Base-by-base conservation (phyloP, 1,140 invertebrate species). In the Dermatophagoides farinae region DNA sequence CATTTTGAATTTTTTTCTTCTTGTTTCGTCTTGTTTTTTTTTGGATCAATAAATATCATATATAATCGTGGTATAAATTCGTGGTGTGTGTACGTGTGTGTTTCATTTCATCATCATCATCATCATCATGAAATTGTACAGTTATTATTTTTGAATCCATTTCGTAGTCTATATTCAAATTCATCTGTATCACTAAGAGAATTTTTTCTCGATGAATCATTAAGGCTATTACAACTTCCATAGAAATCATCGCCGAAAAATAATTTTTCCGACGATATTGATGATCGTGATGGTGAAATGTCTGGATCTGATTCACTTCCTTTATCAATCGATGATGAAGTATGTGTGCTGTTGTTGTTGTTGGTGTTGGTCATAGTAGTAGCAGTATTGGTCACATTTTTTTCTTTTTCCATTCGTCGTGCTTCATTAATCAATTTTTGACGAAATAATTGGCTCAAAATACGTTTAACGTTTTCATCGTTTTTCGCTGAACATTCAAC, bases 401-500 rank as follows among this genome's bases (percentile, higher is more conserved):
- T 23, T 47, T 23, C 46, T 41, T 44, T 39, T 23, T 55, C 53
- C 53, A 55, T n/a, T 25, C 25, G 38, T 44, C n/a, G 12, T 18
- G 18, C 18, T 25, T 55, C 53, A 14, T 25, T 39, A 11, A 20
- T 12, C 12, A 55, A 16, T 44, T 60, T 60, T 70, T 90, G 86
- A 11, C 79, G 78, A 20, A 91, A 72, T 22, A 91, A 72, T 69
- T 90, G 86, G 68, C 88, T 88, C 71, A 75, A 74, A 41, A 74
- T 69, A 18, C 66, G 61, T 16, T 62, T 49, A 20, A 72, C 65
- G 70, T 88, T 87, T n/a, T 79, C 70, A 70, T 88, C 86, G 14
- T 84, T 82, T 66, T 88, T 88, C 0, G 87, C 87, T 0, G 86
- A 90, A 0, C 84, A 79, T 70, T 88, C 84, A 0, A 90, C 84